Conservation (phyloP, 2,888 invertebrate genomes). For the Chloromyia formosa region DNA sequence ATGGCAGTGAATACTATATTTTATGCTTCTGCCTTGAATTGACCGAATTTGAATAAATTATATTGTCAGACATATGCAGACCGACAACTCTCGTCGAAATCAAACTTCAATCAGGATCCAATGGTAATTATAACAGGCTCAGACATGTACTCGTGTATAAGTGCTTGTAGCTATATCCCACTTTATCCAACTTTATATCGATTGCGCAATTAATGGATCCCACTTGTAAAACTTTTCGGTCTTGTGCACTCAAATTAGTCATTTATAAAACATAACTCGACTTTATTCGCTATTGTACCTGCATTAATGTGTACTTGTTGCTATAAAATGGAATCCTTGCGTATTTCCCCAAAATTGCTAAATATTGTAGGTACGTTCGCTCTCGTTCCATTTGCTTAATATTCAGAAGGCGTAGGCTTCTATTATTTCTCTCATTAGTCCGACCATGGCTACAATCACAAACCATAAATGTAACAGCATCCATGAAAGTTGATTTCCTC, state of each 20-base stretch:
- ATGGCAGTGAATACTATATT: too few relatives aligned
- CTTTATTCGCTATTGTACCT: slow-evolving; percentile 28
- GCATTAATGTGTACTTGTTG: slow-evolving; percentile 38
- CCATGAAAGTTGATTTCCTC: slow-evolving; percentile 42
- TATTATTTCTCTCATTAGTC: slow-evolving; percentile 44
- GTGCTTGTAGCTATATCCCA: background rate
- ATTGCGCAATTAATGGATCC: slow-evolving; percentile 22
- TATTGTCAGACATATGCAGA: background rate
- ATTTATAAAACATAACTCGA: slow-evolving; percentile 38
- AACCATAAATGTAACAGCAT: slow-evolving; percentile 44
- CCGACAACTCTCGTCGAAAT: slow-evolving; percentile 10
- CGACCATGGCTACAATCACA: slow-evolving; percentile 35
- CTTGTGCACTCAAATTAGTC: slow-evolving; percentile 35
- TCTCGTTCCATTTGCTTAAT: slow-evolving; percentile 34
- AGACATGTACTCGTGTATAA: background rate
- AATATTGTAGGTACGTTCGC: slow-evolving; percentile 23
- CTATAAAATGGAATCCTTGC: slow-evolving; percentile 34
- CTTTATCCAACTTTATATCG: slow-evolving; percentile 20
- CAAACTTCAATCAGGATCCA: slow-evolving; percentile 20
- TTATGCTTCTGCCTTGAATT: too few relatives aligned
- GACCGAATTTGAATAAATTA: background rate
- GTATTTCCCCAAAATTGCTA: slow-evolving; percentile 32
- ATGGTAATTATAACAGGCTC: slow-evolving; percentile 5
- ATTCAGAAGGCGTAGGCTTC: slow-evolving; percentile 40
- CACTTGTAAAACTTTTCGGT: slow-evolving; percentile 29